A percentile compares a stretch with the other conserved stretches of the same genome.
Evolutionary conservation across 2,888 invertebrate genomes (phyloP).

Genomic region (Platynereis dumerilii): DNA sequence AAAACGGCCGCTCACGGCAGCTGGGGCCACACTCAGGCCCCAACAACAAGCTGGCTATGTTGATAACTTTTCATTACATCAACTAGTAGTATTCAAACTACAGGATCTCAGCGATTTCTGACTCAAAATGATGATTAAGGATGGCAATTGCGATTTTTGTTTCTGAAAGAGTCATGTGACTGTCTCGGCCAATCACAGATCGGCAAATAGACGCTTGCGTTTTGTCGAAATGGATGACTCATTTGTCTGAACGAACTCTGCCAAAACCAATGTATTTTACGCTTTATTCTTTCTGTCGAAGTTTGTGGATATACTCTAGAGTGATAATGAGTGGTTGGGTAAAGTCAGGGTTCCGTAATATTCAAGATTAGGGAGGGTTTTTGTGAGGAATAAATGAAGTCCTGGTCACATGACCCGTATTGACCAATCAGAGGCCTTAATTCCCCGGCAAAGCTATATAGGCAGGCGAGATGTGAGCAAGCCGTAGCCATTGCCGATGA

Average conservation of each 20-base stretch:
- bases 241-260: conserved; percentile 10
- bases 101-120: no score
- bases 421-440: conserved; percentile 54
- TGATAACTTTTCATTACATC: no score
- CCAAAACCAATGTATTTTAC: not conserved
- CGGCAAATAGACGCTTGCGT: conserved; percentile 31
- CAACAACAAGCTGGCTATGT: no score
- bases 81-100: no score
- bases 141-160: no score
- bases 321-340: no score
- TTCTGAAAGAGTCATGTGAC: conserved; percentile 28
- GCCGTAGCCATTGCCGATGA: conserved; percentile 51
- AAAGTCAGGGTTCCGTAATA: no score
- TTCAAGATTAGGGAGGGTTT: not conserved
- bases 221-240: conserved; percentile 11
- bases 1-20: no score
- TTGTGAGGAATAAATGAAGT: conserved; percentile 1
- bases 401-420: conserved; percentile 30
- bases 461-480: conserved; percentile 33
- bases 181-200: conserved; percentile 25
- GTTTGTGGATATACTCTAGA: no score
- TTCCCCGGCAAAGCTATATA: conserved; percentile 54
- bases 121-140: no score
- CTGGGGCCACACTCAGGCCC: no score
- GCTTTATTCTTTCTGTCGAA: no score